Evolutionary conservation across 2,113 vertebrate species (phyloP).

Genomic region (Miniopterus natalensis): DNA sequence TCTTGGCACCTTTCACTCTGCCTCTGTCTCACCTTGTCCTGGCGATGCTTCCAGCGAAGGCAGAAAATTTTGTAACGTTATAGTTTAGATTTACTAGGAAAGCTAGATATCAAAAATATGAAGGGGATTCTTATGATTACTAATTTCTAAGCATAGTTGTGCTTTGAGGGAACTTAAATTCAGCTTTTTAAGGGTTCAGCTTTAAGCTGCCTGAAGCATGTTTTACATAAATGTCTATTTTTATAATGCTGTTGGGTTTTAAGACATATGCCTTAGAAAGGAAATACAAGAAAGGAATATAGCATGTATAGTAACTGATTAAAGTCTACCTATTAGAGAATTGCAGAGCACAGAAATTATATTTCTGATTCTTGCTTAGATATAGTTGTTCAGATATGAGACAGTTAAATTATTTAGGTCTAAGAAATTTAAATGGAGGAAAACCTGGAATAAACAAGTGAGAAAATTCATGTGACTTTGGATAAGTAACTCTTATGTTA

Average conservation of each 20-base stretch:
- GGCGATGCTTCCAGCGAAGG: background rate
- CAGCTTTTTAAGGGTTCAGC: background rate
- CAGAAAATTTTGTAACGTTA: background rate
- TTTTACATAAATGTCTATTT: background rate
- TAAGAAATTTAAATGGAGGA: background rate
- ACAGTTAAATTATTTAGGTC: background rate
- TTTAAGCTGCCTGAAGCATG: background rate
- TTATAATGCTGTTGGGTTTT: background rate
- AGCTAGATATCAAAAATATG: background rate
- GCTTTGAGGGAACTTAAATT: background rate
- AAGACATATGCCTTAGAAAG: background rate
- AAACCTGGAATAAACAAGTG: background rate
- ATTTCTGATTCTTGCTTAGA: background rate
- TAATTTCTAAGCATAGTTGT: background rate
- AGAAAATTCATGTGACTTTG: background rate
- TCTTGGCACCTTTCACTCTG: background rate
- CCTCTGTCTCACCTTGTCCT: background rate
- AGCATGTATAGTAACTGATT: background rate
- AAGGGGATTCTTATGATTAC: background rate
- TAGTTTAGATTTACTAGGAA: background rate
- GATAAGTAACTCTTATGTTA: background rate
- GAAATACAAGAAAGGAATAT: background rate
- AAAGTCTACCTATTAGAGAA: background rate
- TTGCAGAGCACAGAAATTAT: background rate
- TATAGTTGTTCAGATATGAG: background rate